A percentile compares a stretch with the other conserved stretches of the same genome.
phyloP scores from a whole-genome alignment of 2,888 invertebrate genomes.

The Criorhina ranunculi region DNA sequence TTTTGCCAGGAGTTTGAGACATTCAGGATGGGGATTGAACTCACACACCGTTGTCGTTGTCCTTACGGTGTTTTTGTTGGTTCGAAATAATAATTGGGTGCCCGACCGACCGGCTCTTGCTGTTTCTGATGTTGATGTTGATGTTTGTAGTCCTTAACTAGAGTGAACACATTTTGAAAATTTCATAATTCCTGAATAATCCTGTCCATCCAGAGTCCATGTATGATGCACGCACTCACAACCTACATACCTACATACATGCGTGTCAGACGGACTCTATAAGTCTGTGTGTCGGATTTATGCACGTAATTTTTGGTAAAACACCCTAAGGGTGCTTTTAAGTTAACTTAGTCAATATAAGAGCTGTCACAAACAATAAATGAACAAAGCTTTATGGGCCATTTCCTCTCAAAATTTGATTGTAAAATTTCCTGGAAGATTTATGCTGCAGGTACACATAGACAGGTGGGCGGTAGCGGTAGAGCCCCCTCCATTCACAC shows the following conservation, averaged over 20 bases:
- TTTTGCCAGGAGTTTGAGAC: constrained; percentile 32
- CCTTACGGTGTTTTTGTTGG: constrained; percentile 61
- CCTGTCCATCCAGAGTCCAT: constrained; percentile 51
- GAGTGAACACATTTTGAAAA: constrained; percentile 49
- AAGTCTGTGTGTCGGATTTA: constrained; percentile 30
- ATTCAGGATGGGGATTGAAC: not conserved
- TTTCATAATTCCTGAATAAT: constrained; percentile 70
- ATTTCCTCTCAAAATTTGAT: constrained; percentile 74
- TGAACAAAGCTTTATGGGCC: constrained; percentile 73
- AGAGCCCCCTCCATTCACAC: no score
- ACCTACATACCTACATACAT: no score
- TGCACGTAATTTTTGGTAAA: constrained; percentile 71
- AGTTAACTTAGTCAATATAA: constrained; percentile 76
- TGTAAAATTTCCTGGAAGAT: constrained; percentile 70
- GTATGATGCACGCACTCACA: constrained; percentile 45
- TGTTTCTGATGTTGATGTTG: constrained; percentile 12
- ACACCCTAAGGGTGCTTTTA: constrained; percentile 68
- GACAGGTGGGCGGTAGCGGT: not conserved
- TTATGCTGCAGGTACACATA: constrained; percentile 47
- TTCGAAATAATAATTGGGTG: constrained; percentile 62
- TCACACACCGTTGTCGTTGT: constrained; percentile 40
- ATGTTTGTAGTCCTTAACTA: constrained; percentile 30
- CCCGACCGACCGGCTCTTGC: constrained; percentile 12
- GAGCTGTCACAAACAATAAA: constrained; percentile 77
- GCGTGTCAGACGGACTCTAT: constrained; percentile 47